Base-by-base conservation (phyloP, 1,140 invertebrate genomes). In the Drosophila sproati region DNA sequence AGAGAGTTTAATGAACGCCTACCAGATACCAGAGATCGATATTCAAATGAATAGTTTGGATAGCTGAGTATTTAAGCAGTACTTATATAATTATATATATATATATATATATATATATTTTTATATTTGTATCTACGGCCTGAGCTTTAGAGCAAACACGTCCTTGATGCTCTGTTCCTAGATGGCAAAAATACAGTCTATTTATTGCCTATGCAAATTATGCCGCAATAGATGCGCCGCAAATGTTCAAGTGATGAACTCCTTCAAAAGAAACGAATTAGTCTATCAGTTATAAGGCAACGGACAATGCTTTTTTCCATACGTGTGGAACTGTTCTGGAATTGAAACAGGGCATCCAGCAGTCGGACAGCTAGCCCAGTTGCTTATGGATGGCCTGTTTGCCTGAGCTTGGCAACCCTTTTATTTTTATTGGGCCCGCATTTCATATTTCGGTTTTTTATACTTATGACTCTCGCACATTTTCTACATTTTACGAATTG, bases 401-500 rank as follows among this genome's bases (percentile, higher is more conserved):
- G 8, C 32, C 20, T 29, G 47, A 5, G 52, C 41, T 31, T 51
- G 62, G 31, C 43, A 57, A 66, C 20, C 43, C 69, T 57, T 64
- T 68, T 56, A 43, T 31, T 32, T 66, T 66, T 66, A 56, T 60
- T 57, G 45, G n/a, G 35, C 28, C 39, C 57, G 43, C 47, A 67
- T 59, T 60, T 73, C 50, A 71, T 73, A 68, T 77, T 59, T 57
- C 37, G 28, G 43, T 59, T 67, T 70, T 55, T 45, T 75, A 29
- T 63, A 59, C 59, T 60, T 62, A 56, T 75, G 64, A 61, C 34
- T 37, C 64, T 55, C 63, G 35, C 32, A 67, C 62, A 73, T 54
- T 69, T 68, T 73, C 37, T 10, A 69, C 66, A 66, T 80, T 74
- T 60, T 47, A 55, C 56, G 48, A 67, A 63, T 78, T 71, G 41